Percentiles rank a stretch among this genome's conserved stretches.
Evolutionary conservation across 2,113 vertebrate species (phyloP).

Genomic region (Dipodomys spectabilis): DNA sequence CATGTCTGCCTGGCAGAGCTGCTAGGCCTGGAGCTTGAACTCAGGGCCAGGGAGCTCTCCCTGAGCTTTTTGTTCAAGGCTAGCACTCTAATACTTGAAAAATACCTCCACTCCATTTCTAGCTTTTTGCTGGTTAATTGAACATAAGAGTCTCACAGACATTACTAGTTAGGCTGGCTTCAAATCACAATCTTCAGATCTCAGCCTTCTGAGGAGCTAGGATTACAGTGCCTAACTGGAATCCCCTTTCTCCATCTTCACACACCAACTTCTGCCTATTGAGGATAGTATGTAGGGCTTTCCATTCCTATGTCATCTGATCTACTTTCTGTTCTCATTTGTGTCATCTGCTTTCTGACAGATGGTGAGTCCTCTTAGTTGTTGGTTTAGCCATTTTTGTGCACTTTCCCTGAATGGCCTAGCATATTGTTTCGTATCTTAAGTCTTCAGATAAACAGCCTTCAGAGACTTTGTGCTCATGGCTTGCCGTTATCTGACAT

Average conservation of each 20-base stretch:
- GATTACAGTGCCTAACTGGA: no score
- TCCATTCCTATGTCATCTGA: not conserved
- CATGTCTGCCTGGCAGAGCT: not conserved
- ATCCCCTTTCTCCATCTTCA: not conserved
- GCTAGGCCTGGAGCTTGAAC: no score
- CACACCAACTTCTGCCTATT: not conserved
- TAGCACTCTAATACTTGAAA: no score
- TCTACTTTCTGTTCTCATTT: not conserved
- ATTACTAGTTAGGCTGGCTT: no score
- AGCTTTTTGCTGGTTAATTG: no score
- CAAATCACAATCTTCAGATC: no score
- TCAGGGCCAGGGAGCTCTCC: no score
- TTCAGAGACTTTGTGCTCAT: not conserved
- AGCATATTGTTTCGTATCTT: not conserved
- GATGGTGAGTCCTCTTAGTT: not conserved
- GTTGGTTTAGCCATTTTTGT: not conserved
- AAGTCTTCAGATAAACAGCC: not conserved
- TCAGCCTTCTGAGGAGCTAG: no score
- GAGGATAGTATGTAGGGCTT: not conserved
- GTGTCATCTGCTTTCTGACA: not conserved
- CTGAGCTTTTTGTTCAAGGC: no score
- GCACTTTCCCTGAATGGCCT: not conserved
- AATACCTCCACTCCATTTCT: no score
- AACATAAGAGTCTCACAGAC: no score
- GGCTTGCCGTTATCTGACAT: not conserved